Conservation (phyloP, 2,888 invertebrate genomes). For the Cryptosula pallasiana region DNA sequence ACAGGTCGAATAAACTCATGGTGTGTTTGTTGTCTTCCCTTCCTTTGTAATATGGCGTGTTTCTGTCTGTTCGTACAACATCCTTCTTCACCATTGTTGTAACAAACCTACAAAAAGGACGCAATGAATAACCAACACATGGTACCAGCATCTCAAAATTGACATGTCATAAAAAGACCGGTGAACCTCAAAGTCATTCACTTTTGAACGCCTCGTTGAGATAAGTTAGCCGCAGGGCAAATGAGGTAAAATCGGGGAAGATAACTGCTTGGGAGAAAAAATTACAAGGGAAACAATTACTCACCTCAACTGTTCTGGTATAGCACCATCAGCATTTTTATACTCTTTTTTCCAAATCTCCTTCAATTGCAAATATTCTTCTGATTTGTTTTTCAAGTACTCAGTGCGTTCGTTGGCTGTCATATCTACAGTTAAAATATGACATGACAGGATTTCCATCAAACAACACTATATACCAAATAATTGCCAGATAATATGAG, state of each 20-base stretch:
- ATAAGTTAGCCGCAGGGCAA: too few relatives aligned
- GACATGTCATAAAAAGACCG: too few relatives aligned
- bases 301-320: not conserved
- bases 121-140: not conserved
- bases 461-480: too few relatives aligned
- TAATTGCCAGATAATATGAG: too few relatives aligned
- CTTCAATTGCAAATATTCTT: slow-evolving; percentile 76
- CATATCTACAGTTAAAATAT: slow-evolving; percentile 54
- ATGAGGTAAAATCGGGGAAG: too few relatives aligned
- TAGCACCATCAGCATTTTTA: not conserved
- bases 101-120: slow-evolving; percentile 60
- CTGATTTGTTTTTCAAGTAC: slow-evolving; percentile 83
- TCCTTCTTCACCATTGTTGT: slow-evolving; percentile 95
- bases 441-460: not conserved
- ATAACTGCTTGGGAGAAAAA: too few relatives aligned
- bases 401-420: slow-evolving; percentile 89
- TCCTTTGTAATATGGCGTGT: slow-evolving; percentile 77
- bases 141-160: too few relatives aligned
- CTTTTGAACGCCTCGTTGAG: too few relatives aligned
- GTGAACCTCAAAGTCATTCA: too few relatives aligned
- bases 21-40: slow-evolving; percentile 86
- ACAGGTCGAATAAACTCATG: slow-evolving; percentile 83
- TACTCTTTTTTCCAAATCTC: slow-evolving; percentile 65
- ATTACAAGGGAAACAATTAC: too few relatives aligned
- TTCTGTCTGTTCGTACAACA: slow-evolving; percentile 88